These are phyloP conservation scores for Lates japonicus DNA, from an alignment of 2,797 vertebrate species.

Conservation along the genomic window DNA sequence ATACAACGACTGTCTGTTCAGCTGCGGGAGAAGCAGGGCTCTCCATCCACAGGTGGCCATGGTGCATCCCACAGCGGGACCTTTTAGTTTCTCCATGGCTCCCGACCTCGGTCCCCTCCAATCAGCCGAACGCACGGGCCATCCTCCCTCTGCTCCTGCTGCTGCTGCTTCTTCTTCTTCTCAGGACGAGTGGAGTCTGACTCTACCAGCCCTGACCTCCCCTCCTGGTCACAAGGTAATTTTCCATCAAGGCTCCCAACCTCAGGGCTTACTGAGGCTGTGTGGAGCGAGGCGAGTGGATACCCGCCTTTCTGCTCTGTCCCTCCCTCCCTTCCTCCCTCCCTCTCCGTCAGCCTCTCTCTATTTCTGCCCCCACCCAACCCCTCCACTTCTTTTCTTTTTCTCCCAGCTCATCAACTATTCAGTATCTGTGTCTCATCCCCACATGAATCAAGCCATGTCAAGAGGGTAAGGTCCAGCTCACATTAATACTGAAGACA, in stretches of 20 bases:
- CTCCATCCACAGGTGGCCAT: constrained; percentile 82
- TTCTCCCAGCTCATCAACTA: constrained; percentile 87
- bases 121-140: constrained; percentile 60
- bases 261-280: constrained; percentile 70
- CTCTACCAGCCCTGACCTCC: constrained; percentile 59
- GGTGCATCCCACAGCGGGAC: constrained; percentile 70
- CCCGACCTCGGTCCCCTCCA: constrained; percentile 48
- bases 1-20: constrained; percentile 86
- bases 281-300: constrained; percentile 62
- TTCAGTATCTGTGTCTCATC: constrained; percentile 86
- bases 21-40: constrained; percentile 84
- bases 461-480: constrained; percentile 75
- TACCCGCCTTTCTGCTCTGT: constrained; percentile 59
- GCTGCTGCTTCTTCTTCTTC: constrained; percentile 40
- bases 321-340: constrained; percentile 43
- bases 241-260: constrained; percentile 70
- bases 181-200: constrained; percentile 50
- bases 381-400: constrained; percentile 76
- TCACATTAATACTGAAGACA: constrained; percentile 75
- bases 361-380: constrained; percentile 72
- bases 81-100: constrained; percentile 81
- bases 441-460: constrained; percentile 82
- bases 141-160: constrained; percentile 58
- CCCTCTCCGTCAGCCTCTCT: constrained; percentile 51
- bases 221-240: constrained; percentile 72